Percentiles rank a stretch among this genome's conserved stretches.
These are phyloP conservation scores for Astreopora myriophthalma DNA, from an alignment of 64 coral and sea anemone species.

Conservation along the genomic window DNA sequence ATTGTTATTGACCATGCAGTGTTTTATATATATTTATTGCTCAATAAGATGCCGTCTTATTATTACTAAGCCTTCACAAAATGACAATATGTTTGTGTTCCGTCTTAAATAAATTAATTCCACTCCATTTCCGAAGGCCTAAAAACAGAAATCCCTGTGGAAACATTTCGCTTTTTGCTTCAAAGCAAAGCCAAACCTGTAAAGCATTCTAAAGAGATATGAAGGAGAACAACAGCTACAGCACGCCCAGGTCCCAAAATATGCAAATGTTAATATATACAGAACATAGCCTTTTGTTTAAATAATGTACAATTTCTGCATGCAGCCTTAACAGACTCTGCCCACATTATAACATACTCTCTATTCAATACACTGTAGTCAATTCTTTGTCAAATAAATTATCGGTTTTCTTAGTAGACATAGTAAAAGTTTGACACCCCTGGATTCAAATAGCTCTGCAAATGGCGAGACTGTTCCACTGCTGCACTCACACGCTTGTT, in stretches of 20 bases:
- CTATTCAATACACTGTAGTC: conserved; percentile 60
- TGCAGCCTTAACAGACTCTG: background rate
- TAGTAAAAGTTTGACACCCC: conserved; percentile 86
- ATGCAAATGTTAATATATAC: conserved; percentile 71
- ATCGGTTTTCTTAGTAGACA: conserved; percentile 66
- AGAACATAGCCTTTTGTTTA: conserved; percentile 59
- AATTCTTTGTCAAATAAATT: conserved; percentile 65
- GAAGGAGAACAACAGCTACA: background rate
- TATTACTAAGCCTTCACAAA: background rate
- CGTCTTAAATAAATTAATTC: conserved; percentile 37
- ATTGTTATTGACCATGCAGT: background rate
- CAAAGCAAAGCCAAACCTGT: background rate
- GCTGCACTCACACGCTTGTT: conserved; percentile 76
- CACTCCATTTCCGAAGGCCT: background rate
- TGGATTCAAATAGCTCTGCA: conserved; percentile 77
- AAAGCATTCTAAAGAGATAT: background rate
- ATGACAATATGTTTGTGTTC: background rate
- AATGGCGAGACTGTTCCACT: conserved; percentile 61
- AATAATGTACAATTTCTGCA: conserved; percentile 90
- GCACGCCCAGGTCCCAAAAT: background rate
- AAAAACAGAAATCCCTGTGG: background rate
- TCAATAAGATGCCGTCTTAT: background rate
- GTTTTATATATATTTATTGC: background rate
- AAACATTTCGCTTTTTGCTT: background rate
- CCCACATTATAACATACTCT: conserved; percentile 50